Evolutionary conservation across 2,888 invertebrate species (phyloP), one percentile per base, ranked within the genome.

Genomic region (Protophormia terraenovae): DNA sequence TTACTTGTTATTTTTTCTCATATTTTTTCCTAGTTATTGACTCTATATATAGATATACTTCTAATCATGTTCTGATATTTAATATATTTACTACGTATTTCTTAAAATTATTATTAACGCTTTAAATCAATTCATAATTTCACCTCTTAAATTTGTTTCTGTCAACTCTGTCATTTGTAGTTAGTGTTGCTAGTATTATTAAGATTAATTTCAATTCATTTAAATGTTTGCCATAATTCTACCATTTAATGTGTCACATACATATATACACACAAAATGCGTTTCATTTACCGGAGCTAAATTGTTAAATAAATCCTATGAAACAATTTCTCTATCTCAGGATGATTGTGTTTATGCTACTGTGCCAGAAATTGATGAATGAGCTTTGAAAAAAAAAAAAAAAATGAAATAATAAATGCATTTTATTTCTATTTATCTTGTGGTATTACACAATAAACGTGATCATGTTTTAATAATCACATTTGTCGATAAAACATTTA

Each of bases 401-500:
- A 12, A 27, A 53, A 58, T 2, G 19, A 7, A 47, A 8, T 8
- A 19, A 19, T 47, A 7, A 47, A 5, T 32, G 35, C 35, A 53
- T 32, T 77, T 45, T 35, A n/a, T 67, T 58, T 22, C 64, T 75
- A 62, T 83, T 73, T 78, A 73, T 73, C 22, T 79, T 78, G 75
- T 66, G 79, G 76, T 58, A 75, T 84, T 75, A 79, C 64, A 75
- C 78, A 84, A 79, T 58, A 67, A 77, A 41, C 79, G 83, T 84
- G 83, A 69, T 69, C 73, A 75, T 79, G 75, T 16, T 79, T 83
- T 75, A 84, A 84, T 71, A 69, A 55, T 29, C 41, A 66, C 16
- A 45, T 12, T 14, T 55, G 55, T 38, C 19, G 41, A n/a, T n/a
- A 38, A 76, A 41, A 3, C 41, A 76, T 32, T 66, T 55, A 66